These are phyloP conservation scores for Thereuonema tuberculata DNA, from an alignment of 1,140 invertebrate species.

Conservation along the genomic window DNA sequence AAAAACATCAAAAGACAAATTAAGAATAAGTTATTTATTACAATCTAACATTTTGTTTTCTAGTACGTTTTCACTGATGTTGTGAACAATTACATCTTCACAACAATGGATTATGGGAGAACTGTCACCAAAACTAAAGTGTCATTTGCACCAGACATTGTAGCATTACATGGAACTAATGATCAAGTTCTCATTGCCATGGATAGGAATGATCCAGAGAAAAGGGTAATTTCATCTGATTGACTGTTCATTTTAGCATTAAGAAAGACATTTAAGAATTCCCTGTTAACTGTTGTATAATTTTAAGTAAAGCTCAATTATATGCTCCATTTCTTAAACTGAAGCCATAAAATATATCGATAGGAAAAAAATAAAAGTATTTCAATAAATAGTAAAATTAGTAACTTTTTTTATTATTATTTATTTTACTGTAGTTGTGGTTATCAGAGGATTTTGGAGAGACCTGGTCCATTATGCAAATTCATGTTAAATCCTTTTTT, in stretches of 20 bases:
- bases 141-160: conserved; percentile 56
- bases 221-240: no score
- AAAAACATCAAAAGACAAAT: no score
- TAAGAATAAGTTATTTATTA: no score
- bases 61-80: conserved; percentile 76
- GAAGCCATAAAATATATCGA: not conserved
- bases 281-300: no score
- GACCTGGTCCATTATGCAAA: conserved; percentile 49
- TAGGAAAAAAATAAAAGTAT: not conserved
- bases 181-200: conserved; percentile 45
- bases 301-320: no score
- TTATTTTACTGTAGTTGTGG: conserved; percentile 48
- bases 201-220: conserved; percentile 45
- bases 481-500: conserved; percentile 58
- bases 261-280: not conserved
- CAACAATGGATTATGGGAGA: conserved; percentile 53
- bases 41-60: no score
- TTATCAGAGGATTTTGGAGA: conserved; percentile 56
- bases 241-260: conserved; percentile 7
- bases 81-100: conserved; percentile 57
- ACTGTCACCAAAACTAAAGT: conserved; percentile 43
- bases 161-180: conserved; percentile 54
- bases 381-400: no score
- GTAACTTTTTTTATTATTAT: no score
- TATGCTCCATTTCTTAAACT: not conserved